Base-by-base conservation (phyloP, 2,797 vertebrate genomes). In the Vireo griseus region DNA sequence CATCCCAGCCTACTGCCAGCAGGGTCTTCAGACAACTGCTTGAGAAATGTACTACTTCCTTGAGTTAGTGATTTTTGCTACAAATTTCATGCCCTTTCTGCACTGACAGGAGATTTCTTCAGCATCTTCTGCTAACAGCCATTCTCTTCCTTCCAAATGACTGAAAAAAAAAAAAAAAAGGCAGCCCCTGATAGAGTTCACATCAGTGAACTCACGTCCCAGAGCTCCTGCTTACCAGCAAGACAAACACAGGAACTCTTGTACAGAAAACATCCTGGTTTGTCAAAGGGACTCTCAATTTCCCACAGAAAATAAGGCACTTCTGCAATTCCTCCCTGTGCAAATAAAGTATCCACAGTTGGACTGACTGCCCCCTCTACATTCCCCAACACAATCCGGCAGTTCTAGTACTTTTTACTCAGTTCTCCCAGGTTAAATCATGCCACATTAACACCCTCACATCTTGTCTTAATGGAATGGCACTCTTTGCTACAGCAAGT, bases 211-310 rank as follows among this genome's bases (percentile, higher is more conserved):
- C 48, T 67, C 40, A 77, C 37, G 90, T 13, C 9, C 28, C 67
- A 82, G 67, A 89, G 40, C 16, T 42, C 51, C 55, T 51, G 67
- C 67, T 73, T 50, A 57, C 28, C 24, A 37, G 61, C 45, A 86
- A 67, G 69, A 74, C 85, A 91, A 94, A 92, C 72, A 94, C 81
- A 95, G 78, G 76, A 96, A 93, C 68, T 87, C 72, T 15, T 29
- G 37, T 18, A 50, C 72, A 55, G 72, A 86, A 67, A 72, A 61
- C 82, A 90, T 80, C 82, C 65, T 88, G 82, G 29, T 80, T 86
- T 55, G n/a, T 57, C 47, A 87, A 40, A 89, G 33, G 47, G 33
- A 89, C 35, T 87, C 67, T 39, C n/a, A 24, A 12, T 24, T 90
- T 83, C 68, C 83, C 77, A 68, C 8, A 67, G 69, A 86, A 77